Conservation (phyloP, 1,140 invertebrate genomes). For the Polypedilum pembai region DNA sequence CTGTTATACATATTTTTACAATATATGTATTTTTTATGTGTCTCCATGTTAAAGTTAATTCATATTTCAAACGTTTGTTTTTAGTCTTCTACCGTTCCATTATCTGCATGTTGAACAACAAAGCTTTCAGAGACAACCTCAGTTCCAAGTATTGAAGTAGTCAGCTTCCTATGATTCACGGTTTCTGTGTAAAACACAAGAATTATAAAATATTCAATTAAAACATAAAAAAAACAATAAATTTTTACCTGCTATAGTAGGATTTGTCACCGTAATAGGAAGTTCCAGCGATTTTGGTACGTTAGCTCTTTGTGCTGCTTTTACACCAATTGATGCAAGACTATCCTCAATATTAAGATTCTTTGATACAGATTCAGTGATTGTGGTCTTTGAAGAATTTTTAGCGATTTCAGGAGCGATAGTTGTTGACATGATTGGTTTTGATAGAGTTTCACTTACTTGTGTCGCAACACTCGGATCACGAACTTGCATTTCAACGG, state of each 20-base stretch:
- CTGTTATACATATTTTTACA: no score
- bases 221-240: constrained; percentile 29
- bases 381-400: background rate
- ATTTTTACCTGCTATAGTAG: constrained; percentile 50
- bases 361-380: background rate
- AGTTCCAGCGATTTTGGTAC: constrained; percentile 56
- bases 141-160: background rate
- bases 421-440: constrained; percentile 23
- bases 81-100: background rate
- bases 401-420: constrained; percentile 5
- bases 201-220: background rate
- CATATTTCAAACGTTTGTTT: background rate
- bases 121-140: background rate
- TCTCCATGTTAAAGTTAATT: no score
- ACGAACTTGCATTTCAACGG: background rate
- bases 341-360: constrained; percentile 47
- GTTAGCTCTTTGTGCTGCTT: constrained; percentile 42
- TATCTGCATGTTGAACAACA: constrained; percentile 4
- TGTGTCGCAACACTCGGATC: background rate
- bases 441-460: constrained; percentile 21
- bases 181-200: background rate
- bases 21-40: no score
- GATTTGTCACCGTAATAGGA: constrained; percentile 61
- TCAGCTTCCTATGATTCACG: background rate
- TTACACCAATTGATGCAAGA: constrained; percentile 49